Conservation (phyloP, 2,888 invertebrate species). For the Rhingia campestris region DNA sequence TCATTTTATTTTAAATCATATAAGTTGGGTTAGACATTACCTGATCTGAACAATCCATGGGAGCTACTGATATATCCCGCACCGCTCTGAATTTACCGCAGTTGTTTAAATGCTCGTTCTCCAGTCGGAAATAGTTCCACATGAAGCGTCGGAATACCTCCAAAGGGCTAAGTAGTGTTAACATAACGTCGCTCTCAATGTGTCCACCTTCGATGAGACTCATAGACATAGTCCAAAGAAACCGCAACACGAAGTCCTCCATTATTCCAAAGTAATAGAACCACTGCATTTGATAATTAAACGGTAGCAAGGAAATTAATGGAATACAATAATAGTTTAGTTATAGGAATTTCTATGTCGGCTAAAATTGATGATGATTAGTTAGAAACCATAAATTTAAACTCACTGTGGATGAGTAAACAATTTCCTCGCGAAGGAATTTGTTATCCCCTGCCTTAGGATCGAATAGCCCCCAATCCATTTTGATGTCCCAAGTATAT, state of each 20-base stretch:
- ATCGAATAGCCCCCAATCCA: constrained; percentile 94
- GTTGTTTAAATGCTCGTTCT: constrained; percentile 95
- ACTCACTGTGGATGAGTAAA: constrained; percentile 89
- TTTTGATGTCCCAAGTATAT: constrained; percentile 93
- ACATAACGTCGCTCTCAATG: constrained; percentile 87
- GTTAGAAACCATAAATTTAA: neutral
- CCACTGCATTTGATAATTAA: constrained; percentile 82
- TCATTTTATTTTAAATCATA: constrained; percentile 19
- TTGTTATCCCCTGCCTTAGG: constrained; percentile 89
- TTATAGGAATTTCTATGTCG: neutral
- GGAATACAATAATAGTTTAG: constrained; percentile 46
- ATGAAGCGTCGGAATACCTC: constrained; percentile 90
- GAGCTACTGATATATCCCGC: constrained; percentile 91
- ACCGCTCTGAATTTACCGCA: constrained; percentile 95
- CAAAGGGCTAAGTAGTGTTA: constrained; percentile 86
- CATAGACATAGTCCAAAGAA: constrained; percentile 90
- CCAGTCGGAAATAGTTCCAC: constrained; percentile 95
- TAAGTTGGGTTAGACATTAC: constrained; percentile 75
- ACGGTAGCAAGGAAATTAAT: constrained; percentile 45
- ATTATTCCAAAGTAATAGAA: constrained; percentile 93
- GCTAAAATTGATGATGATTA: too few species aligned
- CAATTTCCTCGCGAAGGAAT: constrained; percentile 90
- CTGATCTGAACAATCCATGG: constrained; percentile 90
- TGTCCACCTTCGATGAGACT: constrained; percentile 87
- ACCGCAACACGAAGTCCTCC: constrained; percentile 90